These are phyloP conservation scores for Lycopodina hypogea DNA, from an alignment of 37 sponge, comb jelly and placozoan genomes.

Conservation along the genomic window DNA sequence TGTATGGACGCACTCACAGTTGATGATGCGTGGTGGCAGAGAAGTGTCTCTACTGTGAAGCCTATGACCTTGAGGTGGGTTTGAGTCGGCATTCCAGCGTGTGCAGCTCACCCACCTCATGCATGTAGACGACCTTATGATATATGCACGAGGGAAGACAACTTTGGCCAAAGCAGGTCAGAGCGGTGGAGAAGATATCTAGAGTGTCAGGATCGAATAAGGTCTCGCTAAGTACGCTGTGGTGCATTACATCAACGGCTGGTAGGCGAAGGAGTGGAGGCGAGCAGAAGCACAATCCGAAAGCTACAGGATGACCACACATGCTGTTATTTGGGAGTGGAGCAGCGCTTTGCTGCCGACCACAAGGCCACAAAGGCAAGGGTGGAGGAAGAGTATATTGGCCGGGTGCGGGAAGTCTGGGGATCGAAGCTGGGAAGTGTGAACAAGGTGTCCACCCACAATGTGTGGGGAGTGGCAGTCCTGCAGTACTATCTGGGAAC, in stretches of 20 bases:
- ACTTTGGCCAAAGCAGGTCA: background rate
- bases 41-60: background rate
- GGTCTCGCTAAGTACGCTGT: conserved; percentile 34
- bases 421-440: background rate
- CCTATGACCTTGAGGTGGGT: background rate
- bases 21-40: background rate
- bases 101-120: background rate
- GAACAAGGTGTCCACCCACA: background rate
- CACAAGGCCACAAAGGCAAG: too few relatives aligned
- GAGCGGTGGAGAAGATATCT: background rate
- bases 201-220: conserved; percentile 21
- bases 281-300: background rate
- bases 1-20: background rate
- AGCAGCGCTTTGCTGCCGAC: conserved; percentile 25
- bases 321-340: conserved; percentile 25
- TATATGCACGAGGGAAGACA: background rate
- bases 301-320: background rate
- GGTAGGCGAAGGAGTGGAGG: background rate
- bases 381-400: too few relatives aligned
- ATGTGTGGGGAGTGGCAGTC: background rate
- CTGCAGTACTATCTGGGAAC: background rate
- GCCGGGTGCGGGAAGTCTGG: background rate
- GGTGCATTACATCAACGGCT: conserved; percentile 21
- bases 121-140: background rate
- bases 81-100: background rate